Evolutionary conservation across 2,888 invertebrate genomes (phyloP).

Genomic region (Taenaris catops): DNA sequence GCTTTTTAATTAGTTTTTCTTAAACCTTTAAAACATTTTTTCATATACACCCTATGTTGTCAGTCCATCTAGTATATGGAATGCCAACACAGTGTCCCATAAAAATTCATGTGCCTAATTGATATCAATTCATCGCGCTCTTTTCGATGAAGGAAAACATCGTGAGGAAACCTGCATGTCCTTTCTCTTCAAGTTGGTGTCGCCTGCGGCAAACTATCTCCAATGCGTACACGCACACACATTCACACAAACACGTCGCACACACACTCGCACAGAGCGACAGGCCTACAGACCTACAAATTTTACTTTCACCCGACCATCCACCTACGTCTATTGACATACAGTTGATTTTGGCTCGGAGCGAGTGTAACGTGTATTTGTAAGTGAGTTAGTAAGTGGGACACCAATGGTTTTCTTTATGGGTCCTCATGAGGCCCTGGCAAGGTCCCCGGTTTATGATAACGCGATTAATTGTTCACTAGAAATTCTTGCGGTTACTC

Average conservation of each 20-base stretch:
- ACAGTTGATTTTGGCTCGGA: conserved; percentile 34
- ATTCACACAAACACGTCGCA: conserved; percentile 33
- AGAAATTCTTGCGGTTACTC: conserved; percentile 7
- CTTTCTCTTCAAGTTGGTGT: conserved; percentile 61
- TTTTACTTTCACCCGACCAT: conserved; percentile 42
- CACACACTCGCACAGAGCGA: conserved; percentile 42
- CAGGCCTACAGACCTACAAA: conserved; percentile 78
- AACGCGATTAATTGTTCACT: conserved; percentile 14
- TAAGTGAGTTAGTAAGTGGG: conserved; percentile 56
- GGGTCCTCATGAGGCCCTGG: conserved; percentile 54
- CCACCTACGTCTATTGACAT: conserved; percentile 29
- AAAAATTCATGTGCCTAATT: too few relatives aligned
- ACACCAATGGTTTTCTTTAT: conserved; percentile 64
- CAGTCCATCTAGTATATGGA: too few relatives aligned
- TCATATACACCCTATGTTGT: too few relatives aligned
- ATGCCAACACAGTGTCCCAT: too few relatives aligned
- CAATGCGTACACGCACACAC: conserved; percentile 65
- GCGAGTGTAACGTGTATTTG: conserved; percentile 28
- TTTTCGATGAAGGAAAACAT: too few relatives aligned
- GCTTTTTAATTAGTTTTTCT: too few relatives aligned
- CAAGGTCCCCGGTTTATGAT: conserved; percentile 38
- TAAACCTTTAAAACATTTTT: too few relatives aligned
- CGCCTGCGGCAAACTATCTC: conserved; percentile 64
- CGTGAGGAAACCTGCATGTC: conserved; percentile 21
- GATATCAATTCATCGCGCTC: too few relatives aligned